These are phyloP conservation scores for Cerastis leucographa DNA, from an alignment of 2,888 invertebrate species.

Conservation along the genomic window DNA sequence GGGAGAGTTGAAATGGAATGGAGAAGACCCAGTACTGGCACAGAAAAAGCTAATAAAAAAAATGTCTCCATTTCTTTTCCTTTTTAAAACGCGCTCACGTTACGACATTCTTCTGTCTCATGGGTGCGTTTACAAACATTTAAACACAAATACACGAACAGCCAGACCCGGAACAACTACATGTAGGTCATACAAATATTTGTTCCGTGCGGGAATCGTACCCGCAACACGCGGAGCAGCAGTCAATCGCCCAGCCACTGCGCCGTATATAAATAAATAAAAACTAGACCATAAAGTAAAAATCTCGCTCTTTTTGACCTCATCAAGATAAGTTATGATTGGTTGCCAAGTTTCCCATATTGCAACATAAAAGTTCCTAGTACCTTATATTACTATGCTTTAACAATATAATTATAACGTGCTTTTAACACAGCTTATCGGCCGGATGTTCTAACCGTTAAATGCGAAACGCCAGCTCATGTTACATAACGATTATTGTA, in stretches of 20 bases:
- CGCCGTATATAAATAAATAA: no score
- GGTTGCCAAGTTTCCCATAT: background rate
- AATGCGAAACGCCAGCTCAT: conserved; percentile 3
- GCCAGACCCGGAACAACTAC: no score
- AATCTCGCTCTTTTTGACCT: background rate
- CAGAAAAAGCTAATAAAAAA: no score
- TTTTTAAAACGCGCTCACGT: no score
- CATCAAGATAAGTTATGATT: background rate
- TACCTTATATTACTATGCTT: background rate
- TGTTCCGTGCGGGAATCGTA: no score
- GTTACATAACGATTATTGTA: background rate
- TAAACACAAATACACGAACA: no score
- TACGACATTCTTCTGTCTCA: no score
- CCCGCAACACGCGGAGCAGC: no score
- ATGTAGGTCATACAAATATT: no score
- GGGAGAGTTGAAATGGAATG: background rate
- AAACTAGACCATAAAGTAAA: background rate
- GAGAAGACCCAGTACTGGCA: background rate
- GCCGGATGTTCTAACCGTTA: conserved; percentile 30
- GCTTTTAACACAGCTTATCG: conserved; percentile 22
- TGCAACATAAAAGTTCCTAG: background rate
- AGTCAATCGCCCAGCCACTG: no score
- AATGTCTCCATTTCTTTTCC: no score
- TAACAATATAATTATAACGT: background rate
- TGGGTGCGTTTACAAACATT: no score